These are phyloP conservation scores for Sus scrofa DNA, from an alignment of 2,113 vertebrate species.

Conservation along the genomic window T2T-Sscrofa CM000815.6:126053001-126053500, in stretches of 20 bases:
- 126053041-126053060: slow-evolving; percentile 76
- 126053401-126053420: slow-evolving; percentile 40
- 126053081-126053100: slow-evolving; percentile 76
- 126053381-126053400: slow-evolving; percentile 49
- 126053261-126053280: slow-evolving; percentile 71
- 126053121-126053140: slow-evolving; percentile 79
- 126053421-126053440: slow-evolving; percentile 61
- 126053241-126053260: slow-evolving; percentile 77
- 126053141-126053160: slow-evolving; percentile 72
- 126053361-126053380: slow-evolving; percentile 54
- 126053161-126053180: slow-evolving; percentile 80
- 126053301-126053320: slow-evolving; percentile 78
- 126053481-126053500: slow-evolving; percentile 39
- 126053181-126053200: slow-evolving; percentile 74
- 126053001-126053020: slow-evolving; percentile 39
- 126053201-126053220: slow-evolving; percentile 75
- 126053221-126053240: slow-evolving; percentile 66
- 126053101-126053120: slow-evolving; percentile 80
- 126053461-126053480: slow-evolving; percentile 50
- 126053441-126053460: not conserved
- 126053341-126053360: slow-evolving; percentile 72
- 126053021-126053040: slow-evolving; percentile 65
- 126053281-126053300: slow-evolving; percentile 74
- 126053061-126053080: slow-evolving; percentile 76
- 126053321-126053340: slow-evolving; percentile 74